Base-by-base conservation (phyloP, 2,797 vertebrate genomes). In the Brachyalestes nurse region DNA sequence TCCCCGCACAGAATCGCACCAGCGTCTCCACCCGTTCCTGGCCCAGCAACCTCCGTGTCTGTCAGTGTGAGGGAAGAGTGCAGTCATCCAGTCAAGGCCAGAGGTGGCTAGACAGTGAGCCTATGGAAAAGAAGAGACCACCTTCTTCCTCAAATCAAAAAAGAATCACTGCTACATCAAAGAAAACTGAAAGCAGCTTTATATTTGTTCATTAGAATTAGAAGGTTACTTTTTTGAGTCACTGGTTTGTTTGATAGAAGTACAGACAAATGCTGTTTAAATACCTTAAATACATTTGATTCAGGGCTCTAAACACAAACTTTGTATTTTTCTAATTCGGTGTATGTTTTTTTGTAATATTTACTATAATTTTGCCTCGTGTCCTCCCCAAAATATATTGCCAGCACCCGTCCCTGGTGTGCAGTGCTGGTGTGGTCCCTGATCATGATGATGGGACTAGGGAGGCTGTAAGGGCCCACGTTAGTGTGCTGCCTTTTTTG, bases 401-500 rank as follows among this genome's bases (percentile, higher is more conserved):
- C 4, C 34, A 2, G 34, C 34, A 34, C 34, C 34, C 2, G 4
- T 34, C 3, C 25, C 23, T 61, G 0, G 23, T 61, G 34, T 67
- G 53, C 23, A 34, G 53, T 45, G 25, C 77, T 82, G 61, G 51
- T 25, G 64, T 67, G 74, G 61, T 23, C 40, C 49, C 42, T 40
- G 67, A 60, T 17, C 13, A 64, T 79, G 83, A 81, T 81, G 75
- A 81, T 49, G 51, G 51, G 58, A n/a, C 28, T 77, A 60, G 19
- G 34, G 58, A 77, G 23, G 77, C 21, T 38, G 10, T 47, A 69
- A 4, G 58, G 34, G 77, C 69, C 62, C 72, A 57, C 72, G 47
- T 57, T 72, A 62, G 21, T 51, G 21, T 9, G 47, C 62, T 67
- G 65, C 70, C 69, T 77, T 87, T 85, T 79, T 81, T 70, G 25